A percentile compares a stretch with the other conserved stretches of the same genome.
phyloP scores from a whole-genome alignment of 2,113 vertebrate genomes.

The Pomatorhinus ruficollis region DNA sequence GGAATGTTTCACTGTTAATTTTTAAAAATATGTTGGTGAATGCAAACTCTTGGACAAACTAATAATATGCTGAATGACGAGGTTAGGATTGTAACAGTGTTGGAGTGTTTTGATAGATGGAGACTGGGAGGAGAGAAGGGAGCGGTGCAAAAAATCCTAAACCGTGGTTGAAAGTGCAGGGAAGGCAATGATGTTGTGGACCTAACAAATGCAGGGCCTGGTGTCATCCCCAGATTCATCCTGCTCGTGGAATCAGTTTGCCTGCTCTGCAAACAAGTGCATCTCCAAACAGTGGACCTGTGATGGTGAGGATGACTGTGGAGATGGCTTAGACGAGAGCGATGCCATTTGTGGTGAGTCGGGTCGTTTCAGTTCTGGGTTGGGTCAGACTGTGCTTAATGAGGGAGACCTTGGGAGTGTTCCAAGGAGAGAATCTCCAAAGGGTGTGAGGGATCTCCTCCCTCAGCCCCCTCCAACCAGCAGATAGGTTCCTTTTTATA shows the following conservation, averaged over 20 bases:
- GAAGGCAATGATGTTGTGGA: neutral
- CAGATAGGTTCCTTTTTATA: neutral
- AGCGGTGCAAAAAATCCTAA: neutral
- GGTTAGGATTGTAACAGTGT: neutral
- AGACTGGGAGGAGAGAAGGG: neutral
- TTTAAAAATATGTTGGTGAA: neutral
- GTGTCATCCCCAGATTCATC: slow-evolving; percentile 83
- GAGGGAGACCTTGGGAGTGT: neutral
- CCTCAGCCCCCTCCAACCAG: neutral
- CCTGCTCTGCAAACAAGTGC: slow-evolving; percentile 94
- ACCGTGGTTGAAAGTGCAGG: neutral
- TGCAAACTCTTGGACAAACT: neutral
- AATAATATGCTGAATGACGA: neutral
- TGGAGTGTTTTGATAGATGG: neutral
- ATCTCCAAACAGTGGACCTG: slow-evolving; percentile 96
- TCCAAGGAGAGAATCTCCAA: neutral
- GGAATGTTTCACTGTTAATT: neutral
- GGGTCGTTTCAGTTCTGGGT: neutral
- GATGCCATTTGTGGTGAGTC: slow-evolving; percentile 87
- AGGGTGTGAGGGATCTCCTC: neutral
- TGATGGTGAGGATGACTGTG: slow-evolving; percentile 95
- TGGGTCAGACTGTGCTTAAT: accelerated
- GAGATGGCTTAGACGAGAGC: slow-evolving; percentile 91
- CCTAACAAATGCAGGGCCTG: neutral
- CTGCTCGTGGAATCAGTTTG: slow-evolving; percentile 96